phyloP scores from a whole-genome alignment of 2,797 vertebrate genomes.

The Leontocebus nigricollis region DNA sequence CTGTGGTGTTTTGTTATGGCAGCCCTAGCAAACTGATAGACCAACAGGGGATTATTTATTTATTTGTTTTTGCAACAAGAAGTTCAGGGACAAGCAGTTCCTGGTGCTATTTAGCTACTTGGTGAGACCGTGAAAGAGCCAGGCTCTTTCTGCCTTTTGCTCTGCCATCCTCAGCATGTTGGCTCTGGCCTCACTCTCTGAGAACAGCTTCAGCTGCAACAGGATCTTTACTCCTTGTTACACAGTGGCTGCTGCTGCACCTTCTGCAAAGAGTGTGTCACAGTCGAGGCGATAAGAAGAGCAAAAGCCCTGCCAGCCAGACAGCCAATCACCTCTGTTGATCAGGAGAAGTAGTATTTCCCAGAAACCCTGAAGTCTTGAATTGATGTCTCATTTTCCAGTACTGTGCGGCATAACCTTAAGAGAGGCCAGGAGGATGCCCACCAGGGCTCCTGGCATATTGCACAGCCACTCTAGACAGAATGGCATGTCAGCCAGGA shows the following conservation, averaged over 20 bases:
- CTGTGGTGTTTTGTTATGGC: not conserved
- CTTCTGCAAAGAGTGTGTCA: not conserved
- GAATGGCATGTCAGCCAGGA: not conserved
- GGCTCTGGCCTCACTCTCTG: not conserved
- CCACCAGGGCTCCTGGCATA: not conserved
- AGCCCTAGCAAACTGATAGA: not conserved
- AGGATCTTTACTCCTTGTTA: not conserved
- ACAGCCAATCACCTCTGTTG: not conserved
- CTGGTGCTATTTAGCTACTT: not conserved
- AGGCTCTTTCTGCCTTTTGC: not conserved
- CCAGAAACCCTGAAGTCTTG: not conserved
- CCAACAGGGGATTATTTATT: not conserved
- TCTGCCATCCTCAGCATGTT: not conserved
- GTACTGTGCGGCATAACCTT: not conserved
- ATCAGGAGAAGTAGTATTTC: not conserved
- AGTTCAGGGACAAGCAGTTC: not conserved
- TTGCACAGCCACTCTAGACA: not conserved
- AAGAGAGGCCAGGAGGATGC: not conserved
- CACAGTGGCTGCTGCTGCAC: not conserved
- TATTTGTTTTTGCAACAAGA: not conserved
- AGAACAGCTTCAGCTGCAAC: not conserved
- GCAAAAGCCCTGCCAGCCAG: not conserved
- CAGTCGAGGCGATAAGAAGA: not conserved
- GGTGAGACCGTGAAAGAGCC: not conserved
- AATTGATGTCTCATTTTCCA: not conserved